Percentiles rank a stretch among this genome's conserved stretches.
Evolutionary conservation across 2,888 invertebrate species (phyloP).

Genomic region (Diabrotica balteata): DNA sequence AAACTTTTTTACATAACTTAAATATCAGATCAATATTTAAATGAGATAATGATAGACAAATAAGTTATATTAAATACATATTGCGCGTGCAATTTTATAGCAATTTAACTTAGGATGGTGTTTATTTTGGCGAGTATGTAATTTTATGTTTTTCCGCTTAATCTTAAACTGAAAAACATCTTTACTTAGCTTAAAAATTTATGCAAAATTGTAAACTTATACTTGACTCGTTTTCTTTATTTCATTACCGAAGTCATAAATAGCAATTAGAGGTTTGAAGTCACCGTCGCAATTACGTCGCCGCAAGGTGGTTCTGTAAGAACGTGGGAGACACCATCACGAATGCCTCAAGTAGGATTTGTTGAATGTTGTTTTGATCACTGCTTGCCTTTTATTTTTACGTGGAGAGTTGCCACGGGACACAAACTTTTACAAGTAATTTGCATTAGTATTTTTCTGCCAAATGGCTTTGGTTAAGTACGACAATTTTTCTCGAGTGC

Average conservation of each 20-base stretch:
- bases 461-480: background rate
- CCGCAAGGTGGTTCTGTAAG: constrained; percentile 3
- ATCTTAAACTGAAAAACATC: too few relatives aligned
- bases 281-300: constrained; percentile 8
- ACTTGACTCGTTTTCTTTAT: background rate
- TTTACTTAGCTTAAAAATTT: too few relatives aligned
- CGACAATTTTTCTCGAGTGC: too few relatives aligned
- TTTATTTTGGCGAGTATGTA: too few relatives aligned
- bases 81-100: too few relatives aligned
- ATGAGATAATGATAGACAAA: too few relatives aligned
- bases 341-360: constrained; percentile 4
- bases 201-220: too few relatives aligned
- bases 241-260: constrained; percentile 8
- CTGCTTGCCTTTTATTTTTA: constrained; percentile 1
- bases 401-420: constrained; percentile 4
- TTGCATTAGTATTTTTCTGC: constrained; percentile 8
- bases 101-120: too few relatives aligned
- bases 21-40: too few relatives aligned
- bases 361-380: constrained; percentile 9
- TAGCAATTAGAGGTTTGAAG: constrained; percentile 7
- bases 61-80: too few relatives aligned
- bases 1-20: too few relatives aligned
- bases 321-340: constrained; percentile 9
- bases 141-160: too few relatives aligned
- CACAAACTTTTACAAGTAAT: constrained; percentile 12